A percentile compares a stretch with the other conserved stretches of the same genome.
These are phyloP conservation scores for Hermaeophaga mercurialis DNA, from an alignment of 2,888 invertebrate genomes.

Conservation along the genomic window DNA sequence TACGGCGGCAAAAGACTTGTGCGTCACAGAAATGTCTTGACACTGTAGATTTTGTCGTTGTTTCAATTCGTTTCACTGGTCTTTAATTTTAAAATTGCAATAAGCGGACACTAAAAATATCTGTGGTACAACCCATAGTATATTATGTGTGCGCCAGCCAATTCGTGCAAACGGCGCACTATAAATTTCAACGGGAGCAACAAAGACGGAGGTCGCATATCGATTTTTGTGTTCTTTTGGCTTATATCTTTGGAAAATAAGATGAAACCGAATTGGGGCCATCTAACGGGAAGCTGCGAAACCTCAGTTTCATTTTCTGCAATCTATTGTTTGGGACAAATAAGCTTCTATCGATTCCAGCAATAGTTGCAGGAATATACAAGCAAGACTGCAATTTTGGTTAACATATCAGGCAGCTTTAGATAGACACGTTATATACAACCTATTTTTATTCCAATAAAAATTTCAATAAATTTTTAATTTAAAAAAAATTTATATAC, in stretches of 20 bases:
- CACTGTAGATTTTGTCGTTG: slow-evolving; percentile 31
- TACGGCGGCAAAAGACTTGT: background rate
- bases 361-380: too few species aligned
- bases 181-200: slow-evolving; percentile 38
- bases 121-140: slow-evolving; percentile 52
- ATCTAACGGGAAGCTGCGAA: slow-evolving; percentile 52
- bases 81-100: slow-evolving; percentile 54
- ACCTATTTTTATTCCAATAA: too few species aligned
- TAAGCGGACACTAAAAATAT: slow-evolving; percentile 54
- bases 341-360: too few species aligned
- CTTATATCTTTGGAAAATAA: slow-evolving; percentile 45
- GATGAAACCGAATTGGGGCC: slow-evolving; percentile 42
- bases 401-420: too few species aligned
- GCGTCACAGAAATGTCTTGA: slow-evolving; percentile 19
- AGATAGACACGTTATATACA: too few species aligned
- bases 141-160: slow-evolving; percentile 49
- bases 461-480: too few species aligned
- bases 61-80: slow-evolving; percentile 28
- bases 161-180: slow-evolving; percentile 45
- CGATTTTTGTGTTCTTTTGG: slow-evolving; percentile 54
- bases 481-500: too few species aligned
- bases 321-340: slow-evolving; percentile 5
- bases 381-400: too few species aligned
- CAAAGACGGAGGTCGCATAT: slow-evolving; percentile 47
- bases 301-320: slow-evolving; percentile 20